Evolutionary conservation across 2,113 vertebrate species (phyloP), one percentile per base, ranked within the genome.

Genomic region (Leucosticte australis): DNA sequence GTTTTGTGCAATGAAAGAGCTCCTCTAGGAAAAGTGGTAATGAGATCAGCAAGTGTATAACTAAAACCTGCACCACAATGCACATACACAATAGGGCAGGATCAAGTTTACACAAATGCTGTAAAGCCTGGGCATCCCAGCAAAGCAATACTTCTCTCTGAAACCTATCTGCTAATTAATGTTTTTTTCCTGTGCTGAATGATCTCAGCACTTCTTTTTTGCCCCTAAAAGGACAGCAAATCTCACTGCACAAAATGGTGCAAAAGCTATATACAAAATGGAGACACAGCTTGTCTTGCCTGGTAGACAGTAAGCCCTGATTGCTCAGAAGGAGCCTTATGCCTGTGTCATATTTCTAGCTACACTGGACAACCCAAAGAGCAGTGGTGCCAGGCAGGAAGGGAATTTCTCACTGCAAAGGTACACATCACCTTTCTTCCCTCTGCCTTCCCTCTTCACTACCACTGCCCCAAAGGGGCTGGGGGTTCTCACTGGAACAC

Each of bases 1-100:
- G 15, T 23, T 90, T 74, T 83, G 47, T 1, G 22, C 55, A 20
- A 35, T 57, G 33, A 60, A 93, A 86, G 56, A 83, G n/a, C 60
- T 86, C 56, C 71, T 92, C 35, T 78, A 92, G 79, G 67, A 95
- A 92, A 94, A 90, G n/a, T 20, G 27, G 62, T 74, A 88, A 83
- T 24, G 67, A 85, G 87, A 88, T 83, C 75, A 41, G 53, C 0
- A 0, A 87, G 57, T 9, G 11, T 53, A 4, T 47, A 95, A 89
- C 53, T 85, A 73, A 91, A 89, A 73, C 50, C 82, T 62, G 83
- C 62, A 85, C n/a, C 59, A 83, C 4, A 1, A 21, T 37, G 63
- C 62, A 79, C 53, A 79, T 3, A 56, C 28, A 78, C 46, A 89
- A 84, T 17, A 6, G 74, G 13, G 37, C 33, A 89, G 31, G 44